Base-by-base conservation (phyloP, 2,888 invertebrate species). In the Stenodera caucasica region DNA sequence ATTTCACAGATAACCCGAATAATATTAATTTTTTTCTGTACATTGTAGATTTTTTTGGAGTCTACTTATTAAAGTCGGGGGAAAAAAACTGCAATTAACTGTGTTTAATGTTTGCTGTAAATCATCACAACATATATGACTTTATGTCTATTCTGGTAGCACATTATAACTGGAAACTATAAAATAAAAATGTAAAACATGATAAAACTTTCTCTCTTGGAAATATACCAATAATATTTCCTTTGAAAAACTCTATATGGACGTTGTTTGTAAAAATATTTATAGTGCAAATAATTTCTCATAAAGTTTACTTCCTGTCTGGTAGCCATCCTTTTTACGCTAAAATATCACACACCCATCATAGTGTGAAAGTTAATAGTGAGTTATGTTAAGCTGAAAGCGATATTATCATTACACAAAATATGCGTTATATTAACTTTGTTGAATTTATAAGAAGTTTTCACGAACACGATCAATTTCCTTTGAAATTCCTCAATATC, bases 341-440 rank as follows among this genome's bases (percentile, higher is more conserved):
- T 45, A 45, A 45, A 18, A 45, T 45, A 45, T 45, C 21, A 5
- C 45, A 45, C 45, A 45, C 45, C 45, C 12, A 45, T 45, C 45
- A 45, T 21, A 21, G 15, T 45, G 11, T 21, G 21, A 21, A 49
- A 57, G 53, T 61, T 64, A 65, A 66, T 57, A 62, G 59, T 65
- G 65, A 67, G 67, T 69, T 64, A 67, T 61, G 59, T 63, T 57
- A 33, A 53, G 58, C 51, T 64, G 59, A 63, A 58, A 58, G 55
- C 55, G 64, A 64, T 65, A 68, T 58, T 56, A 68, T 67, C 67
- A 33, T 54, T 37, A 15, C 32, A 49, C 37, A 59, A 63, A 63
- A 69, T 67, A 66, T 59, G 63, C 63, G 58, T 68, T 68, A 67
- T 51, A 61, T 70, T 63, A 57, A 49, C 62, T 52, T 35, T 37